Base-by-base conservation (phyloP, 2,113 vertebrate genomes). In the Hippocampus comes region DNA sequence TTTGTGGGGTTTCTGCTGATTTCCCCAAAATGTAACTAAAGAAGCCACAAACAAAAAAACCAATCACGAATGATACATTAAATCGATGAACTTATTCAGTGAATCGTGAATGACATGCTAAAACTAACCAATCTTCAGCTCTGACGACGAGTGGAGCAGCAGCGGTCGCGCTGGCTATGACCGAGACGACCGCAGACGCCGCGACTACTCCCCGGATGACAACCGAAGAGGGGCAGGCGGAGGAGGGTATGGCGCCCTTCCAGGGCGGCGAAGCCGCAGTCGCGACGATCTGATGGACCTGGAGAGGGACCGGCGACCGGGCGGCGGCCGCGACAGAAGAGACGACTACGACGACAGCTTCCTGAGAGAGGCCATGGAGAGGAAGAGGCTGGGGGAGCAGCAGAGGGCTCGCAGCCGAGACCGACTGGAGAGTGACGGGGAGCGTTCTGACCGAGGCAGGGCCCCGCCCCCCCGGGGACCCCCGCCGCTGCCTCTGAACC, bases 321-420 rank as follows among this genome's bases (percentile, higher is more conserved):
- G 49, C 0, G 79, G 65, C 0, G 77, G 72, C 1, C 21, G 76
- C 34, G 85, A 86, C 0, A 10, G 83, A 15, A 84, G 85, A 0
- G 84, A 86, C 0, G 85, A 89, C 0, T 95, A 97, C 0, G 94
- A 95, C 3, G 93, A 95, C 72, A 81, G 84, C 63, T 86, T 95
- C 46, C 78, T 97, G 63, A 88, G 93, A 77, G 95, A 95, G 65
- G 94, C 94, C 15, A 82, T 96, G 90, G 93, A 92, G 80, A 93
- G 75, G 88, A 96, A 95, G 89, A 90, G 57, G 74, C 42, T 92
- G 77, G 88, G 87, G 0, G 92, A 94, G 81, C 92, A 92, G 75
- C 91, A 91, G 79, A 87, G 92, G 68, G 71, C 90, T 0, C 88
- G 90, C 46, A 92, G 92, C 83, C 86, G 84, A 0, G 94, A 96